Base-by-base conservation (phyloP, 53 echinoderm and acorn worm genomes). In the Henricia sp. region DNA sequence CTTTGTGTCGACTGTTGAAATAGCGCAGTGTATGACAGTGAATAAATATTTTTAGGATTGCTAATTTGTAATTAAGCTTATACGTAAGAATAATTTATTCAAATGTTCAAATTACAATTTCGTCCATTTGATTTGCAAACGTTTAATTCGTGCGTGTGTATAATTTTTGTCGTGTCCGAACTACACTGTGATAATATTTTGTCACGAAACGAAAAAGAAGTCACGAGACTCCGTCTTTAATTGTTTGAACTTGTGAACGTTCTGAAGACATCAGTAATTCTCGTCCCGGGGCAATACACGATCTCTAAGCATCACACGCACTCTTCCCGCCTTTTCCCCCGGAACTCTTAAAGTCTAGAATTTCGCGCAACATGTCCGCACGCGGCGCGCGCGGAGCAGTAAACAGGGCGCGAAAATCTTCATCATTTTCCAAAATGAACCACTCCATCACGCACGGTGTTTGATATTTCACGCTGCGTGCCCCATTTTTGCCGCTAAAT, bases 271-370 rank as follows among this genome's bases (percentile, higher is more conserved):
- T 11, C 52, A 38, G 36, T 55, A 55, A n/a, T 74, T 24, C 58
- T 35, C 55, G 23, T 28, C 74, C 40, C 0, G 37, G 37, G 74
- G 74, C 24, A 32, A 38, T 20, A 74, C 74, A 55, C 71, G 71
- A 71, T 33, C 46, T 71, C 64, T 37, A 38, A 13, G 38, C 67
- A n/a, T n/a, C 37, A 37, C 20, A 40, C 67, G 20, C 23, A 37
- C 1, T 37, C 37, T 36, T 37, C 64, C 64, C 39, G 39, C 38
- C 39, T 30, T 30, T 67, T 37, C 23, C 20, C 34, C 67, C 67
- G 67, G 67, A 37, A 11, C 67, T 38, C 67, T 67, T 67, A 38
- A 38, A 19, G 19, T n/a, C 16, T 35, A 6, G 1, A 2, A 16
- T 24, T 34, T 24, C 32, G 64, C 64, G 64, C 64, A 11, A 33